Evolutionary conservation across 2,888 invertebrate species (phyloP).

Genomic region (Colletes collaris): DNA sequence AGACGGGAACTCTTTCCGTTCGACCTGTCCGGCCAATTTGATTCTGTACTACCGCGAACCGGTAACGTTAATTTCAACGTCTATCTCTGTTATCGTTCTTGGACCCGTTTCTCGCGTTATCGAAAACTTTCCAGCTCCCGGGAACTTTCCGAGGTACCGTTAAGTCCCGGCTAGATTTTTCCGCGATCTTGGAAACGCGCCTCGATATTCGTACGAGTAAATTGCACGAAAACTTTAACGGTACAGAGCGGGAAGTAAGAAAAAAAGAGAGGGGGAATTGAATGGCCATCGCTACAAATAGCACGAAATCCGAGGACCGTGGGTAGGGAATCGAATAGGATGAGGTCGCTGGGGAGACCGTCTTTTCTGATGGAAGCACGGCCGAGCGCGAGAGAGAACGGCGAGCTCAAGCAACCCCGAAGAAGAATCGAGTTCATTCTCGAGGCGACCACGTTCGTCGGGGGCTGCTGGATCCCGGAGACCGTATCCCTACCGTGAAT

Average conservation of each 20-base stretch:
- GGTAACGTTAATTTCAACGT: too few species aligned
- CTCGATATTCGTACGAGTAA: conserved; percentile 4
- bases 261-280: conserved; percentile 1
- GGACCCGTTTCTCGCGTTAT: background rate
- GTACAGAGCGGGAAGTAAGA: background rate
- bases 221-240: conserved; percentile 7
- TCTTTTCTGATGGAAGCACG: conserved; percentile 10
- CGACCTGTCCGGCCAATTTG: too few species aligned
- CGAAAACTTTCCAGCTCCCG: background rate
- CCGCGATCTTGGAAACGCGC: background rate
- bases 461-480: conserved; percentile 1
- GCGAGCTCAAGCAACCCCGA: conserved; percentile 35
- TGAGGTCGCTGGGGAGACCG: conserved; percentile 23
- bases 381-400: conserved; percentile 11
- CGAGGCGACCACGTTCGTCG: conserved; percentile 11
- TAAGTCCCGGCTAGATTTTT: background rate
- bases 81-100: too few species aligned
- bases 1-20: too few species aligned
- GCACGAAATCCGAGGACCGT: conserved; percentile 6
- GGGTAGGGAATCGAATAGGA: background rate
- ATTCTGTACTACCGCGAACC: too few species aligned
- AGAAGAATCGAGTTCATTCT: conserved; percentile 36
- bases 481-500: conserved; percentile 9
- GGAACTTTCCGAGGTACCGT: background rate
- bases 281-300: conserved; percentile 33